Base-by-base conservation (phyloP, 2,888 invertebrate genomes). In the Tachina fera region DNA sequence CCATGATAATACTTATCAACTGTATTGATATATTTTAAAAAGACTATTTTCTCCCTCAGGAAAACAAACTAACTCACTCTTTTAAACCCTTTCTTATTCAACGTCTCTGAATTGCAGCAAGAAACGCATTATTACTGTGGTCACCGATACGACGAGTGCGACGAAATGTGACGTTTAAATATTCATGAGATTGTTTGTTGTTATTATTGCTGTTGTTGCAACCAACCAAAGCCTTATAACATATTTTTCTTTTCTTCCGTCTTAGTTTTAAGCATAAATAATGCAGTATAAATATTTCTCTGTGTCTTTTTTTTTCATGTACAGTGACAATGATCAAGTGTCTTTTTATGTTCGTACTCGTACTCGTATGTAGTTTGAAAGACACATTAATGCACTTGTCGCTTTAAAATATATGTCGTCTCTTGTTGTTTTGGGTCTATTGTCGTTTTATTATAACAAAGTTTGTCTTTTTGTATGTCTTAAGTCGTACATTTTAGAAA, bases 101-200 rank as follows among this genome's bases (percentile, higher is more conserved):
- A 63, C 76, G 79, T n/a, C 51, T 51, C 61, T 86, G 75, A n/a
- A 3, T 49, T 16, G 56, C n/a, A 77, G 47, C 51, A 41, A 61
- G 61, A 58, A 78, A 87, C 86, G 87, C 84, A 87, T 91, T 91
- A 91, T 91, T 91, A 91, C 90, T 91, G 90, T 83, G 79, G 83
- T 86, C 83, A 91, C 90, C 89, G 89, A 89, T 89, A 89, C 89
- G 89, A 89, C 90, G 91, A 91, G 90, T 91, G 91, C 91, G 91
- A 90, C 91, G 90, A 91, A 91, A 91, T 91, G 91, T 91, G 91
- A 91, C 91, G 91, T 90, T 91, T 91, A 91, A 91, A 91, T 91
- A 91, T 91, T 91, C 91, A 91, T 91, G 91, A 91, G 90, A 80
- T 71, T 47, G 31, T 31, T 31, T 31, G 5, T 31, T 22, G 1